Conservation (phyloP, 2,113 vertebrate genomes). For the Dolichotis patagonum region DNA sequence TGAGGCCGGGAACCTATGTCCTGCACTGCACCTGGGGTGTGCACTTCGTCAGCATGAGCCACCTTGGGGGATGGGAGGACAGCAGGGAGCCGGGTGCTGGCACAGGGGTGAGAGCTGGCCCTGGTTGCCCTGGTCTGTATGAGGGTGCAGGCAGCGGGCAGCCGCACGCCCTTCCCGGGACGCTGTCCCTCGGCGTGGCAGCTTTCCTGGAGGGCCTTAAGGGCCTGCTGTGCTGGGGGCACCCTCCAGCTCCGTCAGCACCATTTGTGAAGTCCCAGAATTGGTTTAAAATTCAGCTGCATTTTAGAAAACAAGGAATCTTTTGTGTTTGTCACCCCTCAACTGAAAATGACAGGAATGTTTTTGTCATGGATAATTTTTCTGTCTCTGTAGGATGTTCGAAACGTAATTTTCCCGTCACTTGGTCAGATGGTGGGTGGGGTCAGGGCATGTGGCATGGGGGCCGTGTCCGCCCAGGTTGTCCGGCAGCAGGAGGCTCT, state of each 20-base stretch:
- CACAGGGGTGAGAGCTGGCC: not conserved
- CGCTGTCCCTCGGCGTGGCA: too few species aligned
- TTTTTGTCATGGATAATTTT: constrained; percentile 56
- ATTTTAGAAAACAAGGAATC: constrained; percentile 25
- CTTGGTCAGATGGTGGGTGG: constrained; percentile 57
- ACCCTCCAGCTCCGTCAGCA: constrained; percentile 27
- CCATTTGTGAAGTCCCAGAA: not conserved
- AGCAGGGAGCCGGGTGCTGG: not conserved
- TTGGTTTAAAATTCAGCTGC: not conserved
- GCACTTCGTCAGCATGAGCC: not conserved
- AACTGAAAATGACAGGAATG: constrained; percentile 13
- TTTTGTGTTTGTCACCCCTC: constrained; percentile 20
- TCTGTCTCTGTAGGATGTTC: constrained; percentile 67
- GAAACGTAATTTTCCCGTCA: constrained; percentile 68
- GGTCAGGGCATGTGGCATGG: constrained; percentile 19
- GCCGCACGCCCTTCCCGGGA: too few species aligned
- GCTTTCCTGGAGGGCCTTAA: not conserved
- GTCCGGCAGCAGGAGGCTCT: not conserved
- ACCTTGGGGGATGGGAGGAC: not conserved
- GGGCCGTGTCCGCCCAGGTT: constrained; percentile 29
- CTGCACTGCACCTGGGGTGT: not conserved
- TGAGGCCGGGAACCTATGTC: not conserved
- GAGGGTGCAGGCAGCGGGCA: not conserved
- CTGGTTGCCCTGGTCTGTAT: not conserved
- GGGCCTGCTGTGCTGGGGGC: not conserved